Conservation (phyloP, 2,113 vertebrate species). For the Litocranius walleri region DNA sequence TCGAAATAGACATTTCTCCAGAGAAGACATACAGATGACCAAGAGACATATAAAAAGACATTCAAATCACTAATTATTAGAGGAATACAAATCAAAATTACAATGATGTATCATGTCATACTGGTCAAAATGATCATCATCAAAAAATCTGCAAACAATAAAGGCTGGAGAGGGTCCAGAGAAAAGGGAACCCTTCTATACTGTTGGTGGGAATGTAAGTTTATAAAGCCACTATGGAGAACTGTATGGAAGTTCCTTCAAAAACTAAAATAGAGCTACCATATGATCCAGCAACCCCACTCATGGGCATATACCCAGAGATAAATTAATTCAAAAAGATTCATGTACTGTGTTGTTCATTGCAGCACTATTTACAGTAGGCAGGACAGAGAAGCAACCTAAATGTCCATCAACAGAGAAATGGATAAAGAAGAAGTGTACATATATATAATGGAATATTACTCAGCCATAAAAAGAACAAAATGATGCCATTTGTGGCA, state of each 20-base stretch:
- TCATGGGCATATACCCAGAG: neutral
- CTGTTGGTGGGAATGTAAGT: neutral
- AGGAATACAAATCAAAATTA: neutral
- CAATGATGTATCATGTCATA: neutral
- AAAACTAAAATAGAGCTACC: neutral
- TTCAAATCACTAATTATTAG: neutral
- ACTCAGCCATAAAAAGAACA: neutral
- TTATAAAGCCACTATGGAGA: neutral
- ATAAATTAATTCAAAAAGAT: neutral
- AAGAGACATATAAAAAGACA: neutral
- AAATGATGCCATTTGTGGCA: neutral
- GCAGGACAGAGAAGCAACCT: neutral
- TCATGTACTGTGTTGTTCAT: neutral
- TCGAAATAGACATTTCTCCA: neutral
- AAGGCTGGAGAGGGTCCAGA: neutral
- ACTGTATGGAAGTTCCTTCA: neutral
- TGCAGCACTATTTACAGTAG: neutral
- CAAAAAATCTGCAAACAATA: neutral
- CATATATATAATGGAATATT: neutral
- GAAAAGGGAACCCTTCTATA: neutral
- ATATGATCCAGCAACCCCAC: neutral
- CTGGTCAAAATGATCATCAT: neutral
- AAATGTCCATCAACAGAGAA: neutral
- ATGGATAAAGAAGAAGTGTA: neutral
- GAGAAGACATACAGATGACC: neutral